These are phyloP conservation scores for Anas bernieri DNA, from an alignment of 2,797 vertebrate genomes.

Conservation along the genomic window DNA sequence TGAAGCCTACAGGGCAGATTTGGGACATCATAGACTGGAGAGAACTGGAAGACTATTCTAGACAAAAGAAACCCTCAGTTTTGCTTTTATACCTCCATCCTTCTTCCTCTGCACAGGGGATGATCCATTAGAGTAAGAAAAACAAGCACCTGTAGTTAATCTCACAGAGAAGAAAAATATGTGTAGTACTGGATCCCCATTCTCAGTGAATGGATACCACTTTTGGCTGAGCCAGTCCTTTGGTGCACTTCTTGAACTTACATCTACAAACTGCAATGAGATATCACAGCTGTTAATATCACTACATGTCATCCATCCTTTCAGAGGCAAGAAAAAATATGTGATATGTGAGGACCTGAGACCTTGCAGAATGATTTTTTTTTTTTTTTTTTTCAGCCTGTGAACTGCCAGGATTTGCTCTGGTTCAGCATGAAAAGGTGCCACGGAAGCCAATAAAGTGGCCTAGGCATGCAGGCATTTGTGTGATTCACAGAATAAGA, in stretches of 20 bases:
- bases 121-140: background rate
- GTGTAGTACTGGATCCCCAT: background rate
- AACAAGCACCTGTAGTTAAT: background rate
- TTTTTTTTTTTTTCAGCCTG: background rate
- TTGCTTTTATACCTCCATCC: background rate
- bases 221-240: background rate
- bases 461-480: background rate
- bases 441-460: background rate
- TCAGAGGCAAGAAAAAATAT: background rate
- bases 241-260: background rate
- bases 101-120: background rate
- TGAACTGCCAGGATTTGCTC: background rate
- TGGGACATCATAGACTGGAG: background rate
- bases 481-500: background rate
- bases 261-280: background rate
- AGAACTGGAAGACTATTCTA: background rate
- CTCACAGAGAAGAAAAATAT: background rate
- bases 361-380: background rate
- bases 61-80: accelerated
- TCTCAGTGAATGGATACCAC: background rate
- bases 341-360: background rate
- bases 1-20: background rate
- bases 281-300: background rate
- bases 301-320: background rate
- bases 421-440: background rate